A percentile compares a stretch with the other conserved stretches of the same genome.
Evolutionary conservation across 1,140 invertebrate genomes (phyloP).

Genomic region (Tachypleus tridentatus): DNA sequence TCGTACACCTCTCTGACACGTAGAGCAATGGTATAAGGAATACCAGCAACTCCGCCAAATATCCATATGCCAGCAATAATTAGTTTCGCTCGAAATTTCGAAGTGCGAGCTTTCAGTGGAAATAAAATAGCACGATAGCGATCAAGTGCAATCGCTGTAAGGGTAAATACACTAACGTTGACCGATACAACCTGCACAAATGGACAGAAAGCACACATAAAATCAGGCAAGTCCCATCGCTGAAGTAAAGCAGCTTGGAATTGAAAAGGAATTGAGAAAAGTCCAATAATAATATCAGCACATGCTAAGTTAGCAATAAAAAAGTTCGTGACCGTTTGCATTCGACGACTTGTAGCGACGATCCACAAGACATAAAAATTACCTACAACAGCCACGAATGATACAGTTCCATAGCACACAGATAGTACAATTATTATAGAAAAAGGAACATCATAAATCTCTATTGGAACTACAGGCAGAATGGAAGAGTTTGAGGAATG

Average conservation of each 20-base stretch:
- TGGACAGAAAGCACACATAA: slow-evolving; percentile 63
- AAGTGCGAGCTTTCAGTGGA: slow-evolving; percentile 31
- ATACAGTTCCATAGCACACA: neutral
- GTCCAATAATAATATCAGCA: slow-evolving; percentile 76
- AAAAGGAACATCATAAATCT: no score
- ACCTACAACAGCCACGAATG: slow-evolving; percentile 50
- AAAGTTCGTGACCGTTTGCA: slow-evolving; percentile 83
- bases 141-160: slow-evolving; percentile 43
- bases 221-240: slow-evolving; percentile 67
- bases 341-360: slow-evolving; percentile 65
- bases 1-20: slow-evolving; percentile 5
- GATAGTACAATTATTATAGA: no score
- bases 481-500: no score
- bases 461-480: no score
- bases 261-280: slow-evolving; percentile 72
- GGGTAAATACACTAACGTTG: slow-evolving; percentile 43
- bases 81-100: slow-evolving; percentile 9
- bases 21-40: slow-evolving; percentile 1
- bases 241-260: slow-evolving; percentile 55
- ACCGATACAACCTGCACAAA: slow-evolving; percentile 51
- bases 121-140: slow-evolving; percentile 39
- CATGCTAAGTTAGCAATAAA: slow-evolving; percentile 84
- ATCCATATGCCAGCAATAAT: slow-evolving; percentile 14
- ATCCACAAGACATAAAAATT: slow-evolving; percentile 75
- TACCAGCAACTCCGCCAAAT: neutral